Percentiles rank a stretch among this genome's conserved stretches.
These are phyloP conservation scores for Gonatopus flavifemur DNA, from an alignment of 1,140 invertebrate species.

Conservation along the genomic window DNA sequence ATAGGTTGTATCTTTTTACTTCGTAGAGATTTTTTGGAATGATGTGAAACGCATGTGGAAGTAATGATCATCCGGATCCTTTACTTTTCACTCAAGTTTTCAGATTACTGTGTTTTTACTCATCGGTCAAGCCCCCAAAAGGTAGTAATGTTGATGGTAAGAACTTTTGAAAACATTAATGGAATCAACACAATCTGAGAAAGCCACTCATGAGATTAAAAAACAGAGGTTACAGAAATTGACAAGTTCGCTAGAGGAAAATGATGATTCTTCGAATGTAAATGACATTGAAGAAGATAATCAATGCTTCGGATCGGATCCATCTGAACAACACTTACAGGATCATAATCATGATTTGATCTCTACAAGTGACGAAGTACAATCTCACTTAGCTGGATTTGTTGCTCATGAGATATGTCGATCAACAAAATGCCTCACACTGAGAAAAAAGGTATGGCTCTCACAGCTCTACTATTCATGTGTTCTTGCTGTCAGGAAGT, in stretches of 20 bases:
- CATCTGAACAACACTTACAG: too few species aligned
- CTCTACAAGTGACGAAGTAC: slow-evolving; percentile 13
- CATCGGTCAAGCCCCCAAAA: slow-evolving; percentile 13
- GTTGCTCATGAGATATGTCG: slow-evolving; percentile 10
- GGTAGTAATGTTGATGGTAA: slow-evolving; percentile 9
- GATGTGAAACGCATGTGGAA: slow-evolving; percentile 7
- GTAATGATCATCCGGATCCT: slow-evolving; percentile 15
- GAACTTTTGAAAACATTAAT: slow-evolving; percentile 16
- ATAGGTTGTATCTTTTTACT: too few species aligned
- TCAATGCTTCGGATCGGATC: too few species aligned
- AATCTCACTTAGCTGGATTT: slow-evolving; percentile 16
- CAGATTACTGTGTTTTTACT: slow-evolving; percentile 12
- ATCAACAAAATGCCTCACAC: slow-evolving; percentile 11
- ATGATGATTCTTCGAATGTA: background rate
- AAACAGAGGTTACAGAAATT: slow-evolving; percentile 9
- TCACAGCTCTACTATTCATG: too few species aligned
- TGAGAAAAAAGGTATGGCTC: too few species aligned
- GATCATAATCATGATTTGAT: slow-evolving; percentile 17
- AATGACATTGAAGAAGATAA: too few species aligned
- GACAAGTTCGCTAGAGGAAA: slow-evolving; percentile 2
- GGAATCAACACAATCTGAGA: slow-evolving; percentile 15
- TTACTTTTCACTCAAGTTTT: slow-evolving; percentile 7
- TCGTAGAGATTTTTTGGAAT: slow-evolving; percentile 17
- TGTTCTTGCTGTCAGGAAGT: too few species aligned
- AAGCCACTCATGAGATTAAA: background rate